A percentile compares a stretch with the other conserved stretches of the same genome.
phyloP scores from a whole-genome alignment of 2,113 vertebrate genomes.

The Triplophysa dalaica region DNA sequence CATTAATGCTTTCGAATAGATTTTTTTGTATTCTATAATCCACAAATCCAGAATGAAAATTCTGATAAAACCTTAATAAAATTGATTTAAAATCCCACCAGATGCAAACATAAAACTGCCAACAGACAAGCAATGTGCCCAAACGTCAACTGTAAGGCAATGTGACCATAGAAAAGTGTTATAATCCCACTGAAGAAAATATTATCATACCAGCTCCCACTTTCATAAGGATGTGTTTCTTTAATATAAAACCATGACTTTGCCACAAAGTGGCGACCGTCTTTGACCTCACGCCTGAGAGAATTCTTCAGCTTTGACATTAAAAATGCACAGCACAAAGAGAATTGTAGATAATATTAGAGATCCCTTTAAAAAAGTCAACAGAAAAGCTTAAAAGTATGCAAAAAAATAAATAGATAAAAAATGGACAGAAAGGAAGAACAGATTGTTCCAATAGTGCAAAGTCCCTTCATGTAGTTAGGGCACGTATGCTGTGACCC shows the following conservation, averaged over 20 bases:
- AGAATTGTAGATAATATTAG: background rate
- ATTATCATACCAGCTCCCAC: too few relatives aligned
- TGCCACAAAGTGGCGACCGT: too few relatives aligned
- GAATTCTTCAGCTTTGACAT: too few relatives aligned
- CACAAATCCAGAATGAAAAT: background rate
- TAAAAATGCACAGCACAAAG: background rate
- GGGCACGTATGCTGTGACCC: too few relatives aligned
- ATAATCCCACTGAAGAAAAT: background rate
- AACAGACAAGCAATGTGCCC: background rate
- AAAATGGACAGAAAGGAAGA: background rate
- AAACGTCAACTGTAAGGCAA: background rate
- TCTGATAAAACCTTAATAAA: background rate
- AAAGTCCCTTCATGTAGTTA: background rate
- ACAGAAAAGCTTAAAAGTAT: background rate
- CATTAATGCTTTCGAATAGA: background rate
- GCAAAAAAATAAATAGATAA: slow-evolving; percentile 3
- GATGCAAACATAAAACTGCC: background rate
- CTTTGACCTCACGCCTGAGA: too few relatives aligned
- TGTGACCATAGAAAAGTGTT: background rate
- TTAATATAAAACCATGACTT: too few relatives aligned
- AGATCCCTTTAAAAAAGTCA: background rate
- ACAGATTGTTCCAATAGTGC: background rate
- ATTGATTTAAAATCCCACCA: background rate
- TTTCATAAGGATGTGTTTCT: too few relatives aligned
- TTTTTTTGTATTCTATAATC: background rate